These are phyloP conservation scores for Carettochelys insculpta DNA, from an alignment of 2,113 vertebrate species.

Conservation along the genomic window DNA sequence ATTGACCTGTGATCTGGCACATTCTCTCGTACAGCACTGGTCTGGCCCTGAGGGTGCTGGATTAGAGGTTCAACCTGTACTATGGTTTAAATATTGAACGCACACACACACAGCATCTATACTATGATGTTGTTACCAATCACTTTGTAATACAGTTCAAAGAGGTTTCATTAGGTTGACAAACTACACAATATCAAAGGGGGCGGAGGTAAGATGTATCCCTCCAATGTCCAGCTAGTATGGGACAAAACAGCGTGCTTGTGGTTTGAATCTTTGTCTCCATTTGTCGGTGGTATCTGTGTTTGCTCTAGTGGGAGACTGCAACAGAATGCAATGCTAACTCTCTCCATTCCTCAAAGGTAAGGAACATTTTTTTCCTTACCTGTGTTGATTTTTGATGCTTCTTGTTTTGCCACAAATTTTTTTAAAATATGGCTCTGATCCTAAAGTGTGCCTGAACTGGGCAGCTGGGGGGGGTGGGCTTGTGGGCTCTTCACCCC, in stretches of 20 bases:
- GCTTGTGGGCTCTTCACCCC: neutral
- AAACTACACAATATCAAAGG: too few species aligned
- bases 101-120: neutral
- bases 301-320: neutral
- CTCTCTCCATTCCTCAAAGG: neutral
- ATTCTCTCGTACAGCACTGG: too few species aligned
- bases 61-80: too few species aligned
- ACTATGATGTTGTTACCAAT: neutral
- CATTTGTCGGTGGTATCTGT: neutral
- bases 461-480: neutral
- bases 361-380: neutral
- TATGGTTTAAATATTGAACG: neutral
- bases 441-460: neutral
- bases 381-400: neutral
- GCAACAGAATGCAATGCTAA: neutral
- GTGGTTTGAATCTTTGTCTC: neutral
- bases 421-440: neutral
- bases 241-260: accelerated
- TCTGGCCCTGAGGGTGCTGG: too few species aligned
- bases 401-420: neutral
- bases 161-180: neutral
- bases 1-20: too few species aligned
- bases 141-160: neutral
- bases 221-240: neutral
- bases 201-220: too few species aligned